Base-by-base conservation (phyloP, 2,888 invertebrate genomes). In the Ophion ventricosus region DNA sequence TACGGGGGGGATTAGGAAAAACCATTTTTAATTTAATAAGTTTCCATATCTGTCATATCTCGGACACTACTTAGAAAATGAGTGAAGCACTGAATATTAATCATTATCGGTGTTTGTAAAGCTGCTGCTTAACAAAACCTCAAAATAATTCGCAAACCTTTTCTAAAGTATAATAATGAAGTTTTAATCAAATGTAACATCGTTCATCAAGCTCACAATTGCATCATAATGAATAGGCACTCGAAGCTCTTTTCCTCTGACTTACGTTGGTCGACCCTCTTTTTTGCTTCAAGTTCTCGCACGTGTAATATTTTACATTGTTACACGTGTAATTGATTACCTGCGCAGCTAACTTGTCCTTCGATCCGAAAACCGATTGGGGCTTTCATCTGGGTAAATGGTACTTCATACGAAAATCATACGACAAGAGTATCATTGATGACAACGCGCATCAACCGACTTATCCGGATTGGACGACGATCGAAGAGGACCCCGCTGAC, bases 331-430 rank as follows among this genome's bases (percentile, higher is more conserved):
- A 26, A 59, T n/a, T 70, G 23, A 49, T 78, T 70, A 61, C 26
- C 11, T 40, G 43, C 63, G 43, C 80, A 91, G 91, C 90, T 59
- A 88, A 67, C 7, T 14, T 91, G 59, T 78, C 82, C 3, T 89
- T 92, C 25, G 86, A 92, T 82, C 89, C 90, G 4, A 78, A 84
- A 14, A 78, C 56, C 17, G 91, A 92, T 76, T 90, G 90, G 89
- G 91, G 90, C 10, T 90, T 92, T 74, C 90, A 83, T 10, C 29
- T 92, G 49, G 91, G 91, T 7, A 84, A 85, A 25, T 92, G 92
- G 92, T 91, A 90, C 79, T 83, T 92, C 57, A 91, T 92, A 40
- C 86, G 86, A 26, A 90, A 83, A 77, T 23, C 64, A 14, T 8
- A 63, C 25, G 69, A 73, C 43, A 49, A 40, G n/a, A 35, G 49